Conservation (phyloP, 2,797 vertebrate species). For the Crypturellus tataupa region DNA sequence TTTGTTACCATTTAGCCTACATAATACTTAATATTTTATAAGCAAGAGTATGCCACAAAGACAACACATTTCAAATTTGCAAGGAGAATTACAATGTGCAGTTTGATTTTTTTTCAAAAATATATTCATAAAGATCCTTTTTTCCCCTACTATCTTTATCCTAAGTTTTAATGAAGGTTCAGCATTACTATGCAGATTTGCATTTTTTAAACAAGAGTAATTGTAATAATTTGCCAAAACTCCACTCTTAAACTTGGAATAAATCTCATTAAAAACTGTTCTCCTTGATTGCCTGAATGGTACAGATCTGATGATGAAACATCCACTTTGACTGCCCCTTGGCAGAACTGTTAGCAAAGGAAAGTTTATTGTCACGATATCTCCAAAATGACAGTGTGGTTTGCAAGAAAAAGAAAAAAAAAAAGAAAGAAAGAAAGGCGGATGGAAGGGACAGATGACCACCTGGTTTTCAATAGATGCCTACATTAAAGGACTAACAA, state of each 20-base stretch:
- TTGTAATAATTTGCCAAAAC: constrained; percentile 46
- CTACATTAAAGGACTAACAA: background rate
- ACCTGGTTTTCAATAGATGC: background rate
- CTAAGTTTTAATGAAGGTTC: constrained; percentile 17
- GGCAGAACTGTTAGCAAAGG: background rate
- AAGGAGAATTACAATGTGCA: background rate
- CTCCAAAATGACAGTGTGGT: background rate
- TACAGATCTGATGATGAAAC: background rate
- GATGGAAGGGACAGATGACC: background rate
- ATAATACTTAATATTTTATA: constrained; percentile 33
- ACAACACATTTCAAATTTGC: background rate
- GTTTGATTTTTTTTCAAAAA: constrained; percentile 2
- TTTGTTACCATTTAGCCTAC: constrained; percentile 66
- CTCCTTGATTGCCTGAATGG: background rate
- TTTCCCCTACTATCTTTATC: background rate
- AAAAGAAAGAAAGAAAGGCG: background rate
- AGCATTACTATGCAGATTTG: constrained; percentile 31
- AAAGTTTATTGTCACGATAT: background rate
- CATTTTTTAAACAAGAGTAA: constrained; percentile 49
- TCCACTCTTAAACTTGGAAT: constrained; percentile 19
- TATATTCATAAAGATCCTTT: background rate
- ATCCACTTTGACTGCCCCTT: background rate
- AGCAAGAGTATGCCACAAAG: background rate
- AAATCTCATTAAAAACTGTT: background rate
- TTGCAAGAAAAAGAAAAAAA: background rate